phyloP scores from a whole-genome alignment of 2,113 vertebrate species.

The Mirza zaza region DNA sequence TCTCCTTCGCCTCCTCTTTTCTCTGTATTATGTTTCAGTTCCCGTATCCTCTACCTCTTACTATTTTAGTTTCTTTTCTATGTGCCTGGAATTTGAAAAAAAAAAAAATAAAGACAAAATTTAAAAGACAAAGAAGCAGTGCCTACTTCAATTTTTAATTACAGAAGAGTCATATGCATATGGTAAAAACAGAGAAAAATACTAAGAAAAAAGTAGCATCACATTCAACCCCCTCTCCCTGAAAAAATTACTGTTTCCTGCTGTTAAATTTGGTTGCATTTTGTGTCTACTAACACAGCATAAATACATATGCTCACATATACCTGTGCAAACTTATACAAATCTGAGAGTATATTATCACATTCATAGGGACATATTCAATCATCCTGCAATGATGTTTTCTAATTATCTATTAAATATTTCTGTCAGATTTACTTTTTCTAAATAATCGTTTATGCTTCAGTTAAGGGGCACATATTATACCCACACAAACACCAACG shows the following conservation, averaged over 20 bases:
- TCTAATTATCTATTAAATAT: not conserved
- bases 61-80: not conserved
- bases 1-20: not conserved
- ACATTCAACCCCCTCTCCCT: not conserved
- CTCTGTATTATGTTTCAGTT: not conserved
- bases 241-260: not conserved
- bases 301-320: not conserved
- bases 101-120: not conserved
- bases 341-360: not conserved
- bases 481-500: not conserved
- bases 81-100: not conserved
- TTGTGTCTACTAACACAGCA: not conserved
- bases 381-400: not conserved
- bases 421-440: not conserved
- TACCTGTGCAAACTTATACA: accelerated
- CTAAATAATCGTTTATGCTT: not conserved
- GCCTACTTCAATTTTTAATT: not conserved
- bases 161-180: not conserved
- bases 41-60: not conserved
- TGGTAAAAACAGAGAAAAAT: not conserved
- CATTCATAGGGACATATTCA: accelerated
- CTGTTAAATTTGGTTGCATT: not conserved
- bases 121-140: not conserved
- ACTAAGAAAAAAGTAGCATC: not conserved
- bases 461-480: not conserved